A percentile compares a stretch with the other conserved stretches of the same genome.
These are phyloP conservation scores for Phaethornis superciliosus DNA, from an alignment of 2,113 vertebrate genomes.

Conservation along the genomic window DNA sequence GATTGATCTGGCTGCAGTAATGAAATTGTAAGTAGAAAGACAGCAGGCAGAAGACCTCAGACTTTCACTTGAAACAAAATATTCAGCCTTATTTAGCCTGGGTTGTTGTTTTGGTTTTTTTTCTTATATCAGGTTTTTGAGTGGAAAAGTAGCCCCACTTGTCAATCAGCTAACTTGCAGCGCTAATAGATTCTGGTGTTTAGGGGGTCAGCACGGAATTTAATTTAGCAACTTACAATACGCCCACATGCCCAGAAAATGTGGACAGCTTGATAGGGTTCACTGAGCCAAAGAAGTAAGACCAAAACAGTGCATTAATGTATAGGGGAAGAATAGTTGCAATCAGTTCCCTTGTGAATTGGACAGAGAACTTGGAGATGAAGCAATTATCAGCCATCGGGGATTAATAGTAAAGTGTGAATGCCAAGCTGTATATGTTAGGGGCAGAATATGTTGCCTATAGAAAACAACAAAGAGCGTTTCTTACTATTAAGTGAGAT, in stretches of 20 bases:
- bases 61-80: slow-evolving; percentile 61
- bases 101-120: background rate
- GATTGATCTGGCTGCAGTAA: background rate
- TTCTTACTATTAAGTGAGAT: slow-evolving; percentile 89
- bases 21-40: slow-evolving; percentile 43
- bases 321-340: slow-evolving; percentile 83
- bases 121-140: slow-evolving; percentile 56
- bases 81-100: slow-evolving; percentile 29
- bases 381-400: slow-evolving; percentile 87
- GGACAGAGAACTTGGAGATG: slow-evolving; percentile 81
- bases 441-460: slow-evolving; percentile 86
- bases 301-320: slow-evolving; percentile 84
- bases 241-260: slow-evolving; percentile 86
- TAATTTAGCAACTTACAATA: slow-evolving; percentile 84
- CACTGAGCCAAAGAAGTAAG: slow-evolving; percentile 83
- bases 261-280: slow-evolving; percentile 83
- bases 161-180: slow-evolving; percentile 79
- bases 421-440: slow-evolving; percentile 85
- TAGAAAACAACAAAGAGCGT: slow-evolving; percentile 85
- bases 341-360: slow-evolving; percentile 84
- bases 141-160: slow-evolving; percentile 73
- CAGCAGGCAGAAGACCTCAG: slow-evolving; percentile 47
- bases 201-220: slow-evolving; percentile 77
- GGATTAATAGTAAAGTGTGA: slow-evolving; percentile 86
- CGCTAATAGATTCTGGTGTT: slow-evolving; percentile 80